Percentiles rank a stretch among this genome's conserved stretches.
Evolutionary conservation across 2,113 vertebrate genomes (phyloP).

Genomic region (Misgurnus mizolepis): DNA sequence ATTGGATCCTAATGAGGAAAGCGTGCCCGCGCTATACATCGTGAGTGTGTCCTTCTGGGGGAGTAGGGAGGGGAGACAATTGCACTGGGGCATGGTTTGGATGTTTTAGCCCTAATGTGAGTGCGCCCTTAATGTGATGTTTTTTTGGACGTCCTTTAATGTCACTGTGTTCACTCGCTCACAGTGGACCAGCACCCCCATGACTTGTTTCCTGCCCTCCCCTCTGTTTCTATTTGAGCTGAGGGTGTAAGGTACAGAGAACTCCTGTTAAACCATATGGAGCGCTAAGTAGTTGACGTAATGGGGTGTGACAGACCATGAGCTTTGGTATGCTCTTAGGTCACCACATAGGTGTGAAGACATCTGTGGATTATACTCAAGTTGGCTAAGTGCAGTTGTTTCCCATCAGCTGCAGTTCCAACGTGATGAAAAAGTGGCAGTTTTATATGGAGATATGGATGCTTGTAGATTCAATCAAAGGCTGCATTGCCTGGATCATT

Average conservation of each 20-base stretch:
- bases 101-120: no score
- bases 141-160: constrained; percentile 35
- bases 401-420: constrained; percentile 22
- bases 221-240: constrained; percentile 10
- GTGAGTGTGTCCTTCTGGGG: no score
- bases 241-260: background rate
- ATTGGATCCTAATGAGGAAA: no score
- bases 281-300: constrained; percentile 58
- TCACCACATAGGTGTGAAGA: constrained; percentile 55
- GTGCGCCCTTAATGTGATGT: no score
- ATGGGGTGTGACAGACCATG: constrained; percentile 64
- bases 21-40: no score
- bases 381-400: background rate
- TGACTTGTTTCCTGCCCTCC: background rate
- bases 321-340: constrained; percentile 58
- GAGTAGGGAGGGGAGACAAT: no score
- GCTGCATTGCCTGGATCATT: background rate
- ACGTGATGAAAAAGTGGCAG: constrained; percentile 5
- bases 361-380: constrained; percentile 55
- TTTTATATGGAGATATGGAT: background rate
- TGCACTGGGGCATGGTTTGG: no score
- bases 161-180: constrained; percentile 3
- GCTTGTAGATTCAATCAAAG: background rate
- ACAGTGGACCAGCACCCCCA: background rate
- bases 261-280: constrained; percentile 65